A percentile compares a stretch with the other conserved stretches of the same genome.
Conservation (phyloP, 2,113 vertebrate species). For the Kryptolebias marmoratus region DNA sequence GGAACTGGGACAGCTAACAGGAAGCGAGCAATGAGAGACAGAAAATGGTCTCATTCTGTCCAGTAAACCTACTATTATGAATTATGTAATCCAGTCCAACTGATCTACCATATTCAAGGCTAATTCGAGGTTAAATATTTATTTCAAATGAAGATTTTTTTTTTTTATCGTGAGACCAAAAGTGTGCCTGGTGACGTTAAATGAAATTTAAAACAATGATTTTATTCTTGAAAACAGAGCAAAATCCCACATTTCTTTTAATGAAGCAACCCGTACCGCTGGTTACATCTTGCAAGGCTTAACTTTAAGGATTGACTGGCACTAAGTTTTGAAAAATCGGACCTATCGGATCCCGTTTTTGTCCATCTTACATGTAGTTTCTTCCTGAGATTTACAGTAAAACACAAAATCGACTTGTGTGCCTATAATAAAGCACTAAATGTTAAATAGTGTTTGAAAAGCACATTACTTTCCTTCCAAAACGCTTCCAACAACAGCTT, state of each 20-base stretch:
- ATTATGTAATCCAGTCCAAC: not conserved
- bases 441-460: too few relatives aligned
- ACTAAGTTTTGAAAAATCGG: not conserved
- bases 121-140: too few relatives aligned
- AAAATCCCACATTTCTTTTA: too few relatives aligned
- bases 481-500: not conserved
- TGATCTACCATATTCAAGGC: too few relatives aligned
- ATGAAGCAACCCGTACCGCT: too few relatives aligned
- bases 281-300: too few relatives aligned
- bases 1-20: constrained; percentile 27
- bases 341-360: not conserved
- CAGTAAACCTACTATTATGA: constrained; percentile 1
- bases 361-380: too few relatives aligned
- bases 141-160: too few relatives aligned
- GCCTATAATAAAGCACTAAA: too few relatives aligned
- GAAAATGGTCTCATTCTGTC: not conserved
- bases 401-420: too few relatives aligned
- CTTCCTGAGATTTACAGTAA: too few relatives aligned
- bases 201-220: not conserved
- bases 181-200: not conserved
- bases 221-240: not conserved
- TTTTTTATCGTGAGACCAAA: not conserved
- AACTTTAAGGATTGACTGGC: not conserved
- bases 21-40: not conserved
- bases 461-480: too few relatives aligned